Conservation (phyloP, 2,113 vertebrate species). For the Aegotheles bennettii region DNA sequence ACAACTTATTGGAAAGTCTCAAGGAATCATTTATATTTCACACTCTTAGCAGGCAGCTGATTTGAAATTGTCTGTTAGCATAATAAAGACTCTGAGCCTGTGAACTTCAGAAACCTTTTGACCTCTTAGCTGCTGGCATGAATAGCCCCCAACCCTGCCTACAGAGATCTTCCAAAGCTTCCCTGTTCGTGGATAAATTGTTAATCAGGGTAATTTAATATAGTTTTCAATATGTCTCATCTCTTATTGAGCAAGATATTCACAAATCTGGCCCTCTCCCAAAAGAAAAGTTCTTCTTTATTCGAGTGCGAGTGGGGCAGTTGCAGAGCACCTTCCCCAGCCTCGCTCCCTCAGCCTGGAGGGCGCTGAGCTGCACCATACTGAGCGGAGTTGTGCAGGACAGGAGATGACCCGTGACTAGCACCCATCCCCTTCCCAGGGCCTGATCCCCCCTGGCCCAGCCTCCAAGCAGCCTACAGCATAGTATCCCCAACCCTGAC, state of each 20-base stretch:
- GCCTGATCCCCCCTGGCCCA: no score
- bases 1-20: constrained; percentile 90
- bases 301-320: constrained; percentile 83
- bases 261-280: constrained; percentile 70
- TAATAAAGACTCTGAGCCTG: constrained; percentile 96
- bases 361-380: background rate
- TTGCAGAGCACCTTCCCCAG: constrained; percentile 72
- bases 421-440: background rate
- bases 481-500: background rate
- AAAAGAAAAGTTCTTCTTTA: constrained; percentile 71
- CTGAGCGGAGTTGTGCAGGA: background rate
- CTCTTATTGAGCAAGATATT: constrained; percentile 90
- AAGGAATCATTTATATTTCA: constrained; percentile 94
- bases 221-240: constrained; percentile 96
- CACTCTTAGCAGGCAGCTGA: constrained; percentile 90
- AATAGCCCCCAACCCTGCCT: constrained; percentile 88
- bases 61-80: constrained; percentile 92
- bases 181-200: constrained; percentile 97
- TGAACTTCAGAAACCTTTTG: constrained; percentile 98
- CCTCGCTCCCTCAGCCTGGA: background rate
- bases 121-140: constrained; percentile 88
- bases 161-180: constrained; percentile 85
- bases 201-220: constrained; percentile 99
- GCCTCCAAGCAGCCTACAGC: background rate
- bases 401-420: background rate